Conservation (phyloP, 2,797 vertebrate genomes). For the Chaetophractus vellerosus region DNA sequence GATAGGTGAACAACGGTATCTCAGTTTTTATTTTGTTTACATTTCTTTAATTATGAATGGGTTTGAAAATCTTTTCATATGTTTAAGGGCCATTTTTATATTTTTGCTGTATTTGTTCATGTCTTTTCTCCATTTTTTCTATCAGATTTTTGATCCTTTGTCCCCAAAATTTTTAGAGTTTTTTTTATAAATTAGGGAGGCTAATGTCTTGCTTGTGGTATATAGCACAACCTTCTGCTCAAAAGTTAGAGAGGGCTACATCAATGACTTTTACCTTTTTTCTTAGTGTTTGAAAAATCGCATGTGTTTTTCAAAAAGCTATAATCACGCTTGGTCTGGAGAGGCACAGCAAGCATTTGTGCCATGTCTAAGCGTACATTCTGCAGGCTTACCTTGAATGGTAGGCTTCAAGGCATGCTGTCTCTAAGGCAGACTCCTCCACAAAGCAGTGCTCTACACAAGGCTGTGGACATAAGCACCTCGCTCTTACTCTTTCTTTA, state of each 20-base stretch:
- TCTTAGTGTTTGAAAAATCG: neutral
- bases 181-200: neutral
- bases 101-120: neutral
- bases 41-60: neutral
- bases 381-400: neutral
- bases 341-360: neutral
- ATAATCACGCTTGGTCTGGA: neutral
- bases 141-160: neutral
- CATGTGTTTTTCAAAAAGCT: neutral
- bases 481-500: neutral
- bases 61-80: neutral
- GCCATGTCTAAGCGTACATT: neutral
- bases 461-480: too few species aligned
- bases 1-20: neutral
- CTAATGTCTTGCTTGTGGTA: neutral
- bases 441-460: neutral
- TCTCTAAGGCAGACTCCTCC: neutral
- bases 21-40: too few species aligned
- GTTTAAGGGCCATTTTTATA: neutral
- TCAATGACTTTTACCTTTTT: neutral
- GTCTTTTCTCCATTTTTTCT: neutral
- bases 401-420: fast-evolving
- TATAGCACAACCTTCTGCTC: neutral
- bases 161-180: neutral
- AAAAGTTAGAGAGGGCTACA: neutral